Conservation (phyloP, 1,140 invertebrate genomes). For the Campoletis sonorensis region DNA sequence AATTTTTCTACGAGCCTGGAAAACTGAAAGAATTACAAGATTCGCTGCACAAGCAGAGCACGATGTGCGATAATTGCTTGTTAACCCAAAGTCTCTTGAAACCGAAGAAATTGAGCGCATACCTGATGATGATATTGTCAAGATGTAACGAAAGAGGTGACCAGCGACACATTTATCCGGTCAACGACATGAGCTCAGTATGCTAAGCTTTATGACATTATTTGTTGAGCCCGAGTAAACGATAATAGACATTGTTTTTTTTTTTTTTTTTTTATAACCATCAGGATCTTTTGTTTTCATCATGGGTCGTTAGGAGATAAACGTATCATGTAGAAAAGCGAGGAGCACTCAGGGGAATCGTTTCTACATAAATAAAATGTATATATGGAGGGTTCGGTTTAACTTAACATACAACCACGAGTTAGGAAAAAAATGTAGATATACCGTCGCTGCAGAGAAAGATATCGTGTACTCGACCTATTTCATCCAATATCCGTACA, state of each 20-base stretch:
- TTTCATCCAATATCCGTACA: slow-evolving; percentile 16
- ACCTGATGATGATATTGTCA: slow-evolving; percentile 2
- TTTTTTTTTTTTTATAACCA: neutral
- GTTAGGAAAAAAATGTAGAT: neutral
- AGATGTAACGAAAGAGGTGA: neutral
- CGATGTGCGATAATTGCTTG: slow-evolving; percentile 1
- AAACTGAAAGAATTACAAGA: neutral
- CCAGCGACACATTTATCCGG: slow-evolving; percentile 11
- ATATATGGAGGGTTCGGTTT: neutral
- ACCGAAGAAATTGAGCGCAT: slow-evolving; percentile 2
- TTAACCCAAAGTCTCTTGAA: neutral
- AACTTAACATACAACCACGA: too few relatives aligned
- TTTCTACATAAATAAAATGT: neutral
- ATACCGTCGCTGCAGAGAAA: neutral
- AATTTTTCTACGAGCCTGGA: too few relatives aligned
- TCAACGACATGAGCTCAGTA: neutral
- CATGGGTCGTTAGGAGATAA: too few relatives aligned
- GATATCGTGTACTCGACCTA: slow-evolving; percentile 26
- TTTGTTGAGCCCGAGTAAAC: neutral
- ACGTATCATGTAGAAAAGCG: too few relatives aligned
- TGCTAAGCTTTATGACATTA: neutral
- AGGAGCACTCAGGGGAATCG: too few relatives aligned
- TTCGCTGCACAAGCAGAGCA: neutral
- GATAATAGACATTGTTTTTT: neutral
- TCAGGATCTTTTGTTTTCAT: too few relatives aligned